Evolutionary conservation across 2,113 vertebrate species (phyloP), one percentile per base, ranked within the genome.

Genomic region (Saimiri boliviensis): DNA sequence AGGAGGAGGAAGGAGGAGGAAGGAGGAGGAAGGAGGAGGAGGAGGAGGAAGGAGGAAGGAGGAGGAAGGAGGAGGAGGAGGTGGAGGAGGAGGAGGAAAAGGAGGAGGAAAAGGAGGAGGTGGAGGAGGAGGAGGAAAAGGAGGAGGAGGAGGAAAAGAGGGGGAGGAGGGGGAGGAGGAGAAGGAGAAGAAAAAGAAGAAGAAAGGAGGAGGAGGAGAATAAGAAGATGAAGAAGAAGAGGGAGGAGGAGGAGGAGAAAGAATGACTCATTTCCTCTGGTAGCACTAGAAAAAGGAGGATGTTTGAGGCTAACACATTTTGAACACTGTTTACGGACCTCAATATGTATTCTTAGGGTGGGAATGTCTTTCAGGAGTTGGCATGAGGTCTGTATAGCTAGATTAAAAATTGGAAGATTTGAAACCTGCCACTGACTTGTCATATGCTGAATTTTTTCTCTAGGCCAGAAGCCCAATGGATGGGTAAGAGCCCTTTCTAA

Each of bases 21-120:
- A 58, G 8, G 9, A 27, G 23, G 11, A n/a, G 23, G 20, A 3
- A 58, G 49, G 12, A 12, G 8, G 0, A 1, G 8, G 9, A 56
- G 54, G 6, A 19, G 54, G 16, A 56, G 14, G 5, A 6, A 5
- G n/a, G n/a, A n/a, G n/a, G n/a, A 5, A 54, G 52, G 2, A 56
- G 54, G 8, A 21, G 3, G 3, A 0, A 23, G 9, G 1, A 4
- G 7, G 3, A 23, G 10, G 8, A 27, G 25, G 9, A 4, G 10
- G 19, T 11, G n/a, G 21, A 37, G 37, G 9, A 37, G 19, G 30
- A 71, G 23, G 21, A 47, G 49, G n/a, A n/a, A n/a, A n/a, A n/a
- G n/a, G n/a, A n/a, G n/a, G n/a, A n/a, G n/a, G n/a, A n/a, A n/a
- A n/a, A n/a, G n/a, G n/a, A n/a, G n/a, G n/a, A n/a, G n/a, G n/a